phyloP scores from a whole-genome alignment of 2,113 vertebrate genomes.

The Tyto alba region DNA sequence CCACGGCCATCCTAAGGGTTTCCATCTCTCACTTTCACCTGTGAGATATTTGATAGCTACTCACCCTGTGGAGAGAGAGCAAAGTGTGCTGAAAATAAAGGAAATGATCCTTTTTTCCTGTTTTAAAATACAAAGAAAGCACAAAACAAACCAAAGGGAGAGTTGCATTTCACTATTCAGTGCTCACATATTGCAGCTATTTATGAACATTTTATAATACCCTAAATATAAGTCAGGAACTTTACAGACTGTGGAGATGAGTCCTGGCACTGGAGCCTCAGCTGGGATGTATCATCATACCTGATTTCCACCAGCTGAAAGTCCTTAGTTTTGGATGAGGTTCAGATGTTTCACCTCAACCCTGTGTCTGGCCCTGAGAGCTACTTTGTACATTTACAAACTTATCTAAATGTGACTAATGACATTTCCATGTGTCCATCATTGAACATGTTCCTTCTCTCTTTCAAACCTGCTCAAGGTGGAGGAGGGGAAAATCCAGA shows the following conservation, averaged over 20 bases:
- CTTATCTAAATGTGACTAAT: constrained; percentile 6
- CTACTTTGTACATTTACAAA: constrained; percentile 8
- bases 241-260: background rate
- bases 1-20: background rate
- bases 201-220: background rate
- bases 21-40: background rate
- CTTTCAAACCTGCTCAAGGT: background rate
- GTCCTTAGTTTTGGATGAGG: background rate
- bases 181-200: background rate
- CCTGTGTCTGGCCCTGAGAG: background rate
- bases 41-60: background rate
- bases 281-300: background rate
- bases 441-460: background rate
- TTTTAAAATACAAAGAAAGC: background rate
- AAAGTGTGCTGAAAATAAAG: background rate
- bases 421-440: background rate
- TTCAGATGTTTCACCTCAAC: constrained; percentile 40
- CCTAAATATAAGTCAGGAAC: background rate
- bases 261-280: background rate
- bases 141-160: background rate
- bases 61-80: background rate
- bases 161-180: background rate
- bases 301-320: background rate
- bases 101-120: background rate
- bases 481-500: background rate